These are phyloP conservation scores for Acrocyrtus sp. DNA, from an alignment of 2,888 invertebrate species.

Conservation along the genomic window DNA sequence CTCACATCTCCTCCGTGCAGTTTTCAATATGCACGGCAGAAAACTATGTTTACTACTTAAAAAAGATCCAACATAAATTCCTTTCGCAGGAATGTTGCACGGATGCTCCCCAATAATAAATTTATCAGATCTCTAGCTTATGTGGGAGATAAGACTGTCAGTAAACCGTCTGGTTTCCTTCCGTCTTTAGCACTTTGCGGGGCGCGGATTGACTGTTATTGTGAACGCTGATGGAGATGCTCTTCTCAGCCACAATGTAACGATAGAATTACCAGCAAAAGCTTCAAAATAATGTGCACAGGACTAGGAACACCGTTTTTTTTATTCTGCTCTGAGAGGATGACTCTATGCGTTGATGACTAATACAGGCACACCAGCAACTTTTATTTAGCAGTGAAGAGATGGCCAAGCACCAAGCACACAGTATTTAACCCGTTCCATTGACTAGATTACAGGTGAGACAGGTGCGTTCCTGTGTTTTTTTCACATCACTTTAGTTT, in stretches of 20 bases:
- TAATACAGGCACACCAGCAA: not conserved
- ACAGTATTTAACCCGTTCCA: not conserved
- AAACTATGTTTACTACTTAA: too few species aligned
- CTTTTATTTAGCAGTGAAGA: too few species aligned
- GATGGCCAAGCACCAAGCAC: not conserved
- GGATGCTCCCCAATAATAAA: not conserved
- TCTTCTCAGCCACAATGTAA: not conserved
- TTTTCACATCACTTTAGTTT: constrained; percentile 7
- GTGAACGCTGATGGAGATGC: constrained; percentile 13
- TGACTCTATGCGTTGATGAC: not conserved
- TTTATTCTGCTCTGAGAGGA: too few species aligned
- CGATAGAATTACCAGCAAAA: not conserved
- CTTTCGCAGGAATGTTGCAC: not conserved
- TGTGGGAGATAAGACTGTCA: not conserved
- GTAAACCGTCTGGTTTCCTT: not conserved
- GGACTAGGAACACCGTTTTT: constrained; percentile 20
- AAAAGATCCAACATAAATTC: too few species aligned
- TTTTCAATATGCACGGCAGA: not conserved
- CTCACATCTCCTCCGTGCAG: not conserved
- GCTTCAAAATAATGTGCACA: constrained; percentile 17
- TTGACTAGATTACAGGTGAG: constrained; percentile 50
- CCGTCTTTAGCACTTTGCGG: constrained; percentile 21
- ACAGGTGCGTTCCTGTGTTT: constrained; percentile 34
- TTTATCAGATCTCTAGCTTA: not conserved
- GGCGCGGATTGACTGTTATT: constrained; percentile 49